Percentiles rank a stretch among this genome's conserved stretches.
phyloP scores from a whole-genome alignment of 30 jellyfish, hydroid and myxozoan species.

The Pelagia noctiluca region DNA sequence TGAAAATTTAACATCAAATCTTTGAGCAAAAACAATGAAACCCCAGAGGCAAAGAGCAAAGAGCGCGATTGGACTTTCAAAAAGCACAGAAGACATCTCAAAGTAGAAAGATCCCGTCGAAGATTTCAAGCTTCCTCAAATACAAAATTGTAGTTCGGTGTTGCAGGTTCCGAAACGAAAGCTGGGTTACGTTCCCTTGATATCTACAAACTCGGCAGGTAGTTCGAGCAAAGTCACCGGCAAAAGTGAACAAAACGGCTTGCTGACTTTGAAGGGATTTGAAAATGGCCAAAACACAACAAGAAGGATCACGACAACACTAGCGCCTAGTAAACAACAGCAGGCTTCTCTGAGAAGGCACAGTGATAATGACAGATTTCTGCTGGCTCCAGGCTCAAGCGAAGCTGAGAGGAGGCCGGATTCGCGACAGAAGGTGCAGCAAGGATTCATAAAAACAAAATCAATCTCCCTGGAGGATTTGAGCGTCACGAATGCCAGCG shows the following conservation, averaged over 20 bases:
- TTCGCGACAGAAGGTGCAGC: background rate
- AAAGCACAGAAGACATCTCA: too few relatives aligned
- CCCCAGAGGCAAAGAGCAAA: too few relatives aligned
- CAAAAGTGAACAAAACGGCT: background rate
- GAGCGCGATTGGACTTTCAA: too few relatives aligned
- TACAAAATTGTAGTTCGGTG: background rate
- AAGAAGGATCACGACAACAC: background rate
- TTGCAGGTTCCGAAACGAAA: background rate
- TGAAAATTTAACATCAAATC: too few relatives aligned
- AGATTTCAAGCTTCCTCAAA: background rate
- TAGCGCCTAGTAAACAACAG: background rate
- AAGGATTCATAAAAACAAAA: background rate
- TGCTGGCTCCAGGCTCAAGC: background rate
- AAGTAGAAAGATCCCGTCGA: background rate
- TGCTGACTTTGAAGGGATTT: background rate
- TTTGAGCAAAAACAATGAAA: too few relatives aligned
- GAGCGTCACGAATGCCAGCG: background rate
- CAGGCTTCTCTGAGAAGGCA: background rate
- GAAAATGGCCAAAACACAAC: background rate
- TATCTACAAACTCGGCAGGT: background rate
- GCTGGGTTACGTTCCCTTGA: background rate
- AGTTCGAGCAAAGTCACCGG: background rate
- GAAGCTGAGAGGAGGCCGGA: background rate
- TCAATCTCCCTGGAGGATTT: conserved; percentile 1
- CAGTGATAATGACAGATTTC: conserved; percentile 6